Base-by-base conservation (phyloP, 2,113 vertebrate genomes). In the Archilochus colubris region DNA sequence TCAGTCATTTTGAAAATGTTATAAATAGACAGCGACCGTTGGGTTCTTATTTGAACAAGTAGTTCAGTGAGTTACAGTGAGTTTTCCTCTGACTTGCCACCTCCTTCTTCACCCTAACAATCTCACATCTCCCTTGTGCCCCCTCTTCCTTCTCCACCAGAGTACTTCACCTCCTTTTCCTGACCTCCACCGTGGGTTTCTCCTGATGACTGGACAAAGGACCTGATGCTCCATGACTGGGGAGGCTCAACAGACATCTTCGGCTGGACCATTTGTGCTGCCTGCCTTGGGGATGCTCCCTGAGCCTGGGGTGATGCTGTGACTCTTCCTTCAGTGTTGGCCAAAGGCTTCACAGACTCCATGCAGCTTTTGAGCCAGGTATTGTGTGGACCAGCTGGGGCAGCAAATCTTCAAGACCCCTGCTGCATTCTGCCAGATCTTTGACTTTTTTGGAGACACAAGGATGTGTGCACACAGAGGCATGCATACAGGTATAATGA, bases 251-350 rank as follows among this genome's bases (percentile, higher is more conserved):
- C 25, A 6, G 0, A 0, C 17, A 7, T 10, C 36, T 61, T 89
- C 1, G 1, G 57, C 31, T 23, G 3, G 36, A 14, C 6, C 3
- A 1, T 53, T 55, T 1, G 1, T 33, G 12, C 75, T 40, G 28
- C 5, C 44, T 40, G 38, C 31, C 33, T 48, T 5, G 30, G 68
- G 19, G 36, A 50, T 58, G 67, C 73, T 67, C 27, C 1, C 0
- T 24, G 10, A 22, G 12, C 61, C 51, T 7, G 16, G 10, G 9
- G 11, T 4, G 67, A 19, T 19, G 63, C 86, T 36, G 7, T 55
- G 31, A 14, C 51, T 43, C 62, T 18, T 23, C 7, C 18, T 23
- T 17, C 46, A 21, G 58, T 30, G 33, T 1, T 48, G 30, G 43
- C 22, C 62, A 25, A 38, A 54, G 68, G 44, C 68, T 33, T 33